A percentile compares a stretch with the other conserved stretches of the same genome.
Conservation (phyloP, 2,113 vertebrate genomes). For the Cebus imitator region DNA sequence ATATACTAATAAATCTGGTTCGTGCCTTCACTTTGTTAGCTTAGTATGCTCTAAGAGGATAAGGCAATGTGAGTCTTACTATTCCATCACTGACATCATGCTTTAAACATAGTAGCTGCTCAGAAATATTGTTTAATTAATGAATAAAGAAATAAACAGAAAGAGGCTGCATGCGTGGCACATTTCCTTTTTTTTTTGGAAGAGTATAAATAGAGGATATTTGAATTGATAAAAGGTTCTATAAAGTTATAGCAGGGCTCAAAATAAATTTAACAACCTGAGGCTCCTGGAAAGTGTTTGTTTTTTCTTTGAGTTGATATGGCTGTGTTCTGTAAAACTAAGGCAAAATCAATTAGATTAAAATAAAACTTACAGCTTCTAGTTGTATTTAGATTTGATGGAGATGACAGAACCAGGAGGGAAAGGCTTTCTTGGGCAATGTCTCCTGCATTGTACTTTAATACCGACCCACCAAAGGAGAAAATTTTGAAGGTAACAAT, state of each 20-base stretch:
- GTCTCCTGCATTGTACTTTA: neutral
- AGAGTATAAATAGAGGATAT: neutral
- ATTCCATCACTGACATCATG: neutral
- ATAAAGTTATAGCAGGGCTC: neutral
- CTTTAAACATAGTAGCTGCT: neutral
- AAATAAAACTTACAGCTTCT: neutral
- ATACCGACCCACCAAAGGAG: neutral
- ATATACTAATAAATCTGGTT: neutral
- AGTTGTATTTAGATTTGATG: conserved; percentile 7
- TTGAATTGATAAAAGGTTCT: neutral
- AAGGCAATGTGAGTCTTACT: neutral
- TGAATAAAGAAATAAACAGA: neutral
- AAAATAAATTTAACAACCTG: neutral
- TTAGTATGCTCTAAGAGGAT: neutral
- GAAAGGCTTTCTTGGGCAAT: neutral
- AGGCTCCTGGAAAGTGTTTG: neutral
- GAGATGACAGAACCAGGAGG: neutral
- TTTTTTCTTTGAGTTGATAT: neutral
- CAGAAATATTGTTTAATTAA: neutral
- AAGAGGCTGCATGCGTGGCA: neutral
- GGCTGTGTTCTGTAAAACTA: neutral
- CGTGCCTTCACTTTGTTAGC: neutral
- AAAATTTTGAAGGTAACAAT: neutral
- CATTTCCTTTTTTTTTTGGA: neutral
- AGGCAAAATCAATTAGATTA: neutral